These are phyloP conservation scores for Rhynchopsitta pachyrhyncha DNA, from an alignment of 2,113 vertebrate genomes.

Conservation along the genomic window DNA sequence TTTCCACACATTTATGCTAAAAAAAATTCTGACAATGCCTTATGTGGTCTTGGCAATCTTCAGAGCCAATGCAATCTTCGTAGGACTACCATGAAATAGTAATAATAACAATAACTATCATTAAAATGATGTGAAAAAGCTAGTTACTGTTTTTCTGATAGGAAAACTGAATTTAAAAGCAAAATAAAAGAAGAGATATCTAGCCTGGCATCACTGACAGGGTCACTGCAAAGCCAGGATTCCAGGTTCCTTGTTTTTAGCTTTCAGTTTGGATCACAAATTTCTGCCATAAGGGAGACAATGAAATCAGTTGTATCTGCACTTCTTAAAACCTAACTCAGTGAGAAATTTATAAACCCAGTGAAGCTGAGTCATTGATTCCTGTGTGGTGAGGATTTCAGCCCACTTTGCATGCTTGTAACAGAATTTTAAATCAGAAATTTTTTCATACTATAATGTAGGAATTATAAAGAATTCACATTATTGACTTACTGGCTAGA, in stretches of 20 bases:
- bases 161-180: background rate
- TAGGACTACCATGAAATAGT: background rate
- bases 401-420: background rate
- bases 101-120: background rate
- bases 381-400: background rate
- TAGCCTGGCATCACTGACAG: background rate
- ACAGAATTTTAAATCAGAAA: background rate
- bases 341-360: background rate
- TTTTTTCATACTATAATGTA: background rate
- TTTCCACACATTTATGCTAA: background rate
- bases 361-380: background rate
- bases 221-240: background rate
- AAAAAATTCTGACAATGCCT: background rate
- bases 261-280: background rate
- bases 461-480: background rate
- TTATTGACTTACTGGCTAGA: background rate
- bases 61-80: background rate
- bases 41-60: background rate
- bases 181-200: background rate
- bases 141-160: background rate
- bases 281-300: background rate
- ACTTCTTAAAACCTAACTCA: background rate
- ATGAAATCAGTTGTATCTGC: background rate
- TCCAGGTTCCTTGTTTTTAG: background rate
- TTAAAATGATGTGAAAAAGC: background rate